A percentile compares a stretch with the other conserved stretches of the same genome.
Evolutionary conservation across 2,888 invertebrate genomes (phyloP).

Genomic region (Seira ritae): DNA sequence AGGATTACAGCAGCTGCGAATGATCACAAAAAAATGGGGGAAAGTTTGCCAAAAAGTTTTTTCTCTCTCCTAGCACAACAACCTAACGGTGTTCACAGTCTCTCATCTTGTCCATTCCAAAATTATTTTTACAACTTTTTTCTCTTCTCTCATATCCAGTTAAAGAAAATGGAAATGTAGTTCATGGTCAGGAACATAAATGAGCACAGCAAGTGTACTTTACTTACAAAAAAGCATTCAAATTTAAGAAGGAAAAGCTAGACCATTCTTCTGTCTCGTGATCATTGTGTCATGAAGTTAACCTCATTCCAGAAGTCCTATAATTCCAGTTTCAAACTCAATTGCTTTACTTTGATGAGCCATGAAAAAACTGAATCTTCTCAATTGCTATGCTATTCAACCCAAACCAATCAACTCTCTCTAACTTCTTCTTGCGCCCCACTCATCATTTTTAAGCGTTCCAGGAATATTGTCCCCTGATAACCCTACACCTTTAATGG

Average conservation of each 20-base stretch:
- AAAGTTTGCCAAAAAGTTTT: neutral
- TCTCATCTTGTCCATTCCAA: neutral
- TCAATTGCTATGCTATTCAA: neutral
- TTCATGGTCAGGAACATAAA: slow-evolving; percentile 36
- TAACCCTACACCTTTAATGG: neutral
- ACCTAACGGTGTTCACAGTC: neutral
- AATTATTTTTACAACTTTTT: slow-evolving; percentile 4
- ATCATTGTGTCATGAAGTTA: neutral
- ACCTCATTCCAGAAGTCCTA: too few species aligned
- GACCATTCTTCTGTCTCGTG: neutral
- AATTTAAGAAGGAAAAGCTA: neutral
- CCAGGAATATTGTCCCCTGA: neutral
- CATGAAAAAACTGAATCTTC: neutral
- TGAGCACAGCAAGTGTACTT: neutral
- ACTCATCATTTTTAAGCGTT: slow-evolving; percentile 14
- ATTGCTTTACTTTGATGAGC: neutral
- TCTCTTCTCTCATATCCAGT: neutral
- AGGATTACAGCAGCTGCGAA: neutral
- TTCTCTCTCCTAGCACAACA: neutral
- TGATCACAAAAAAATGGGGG: neutral
- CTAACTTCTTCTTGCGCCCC: neutral
- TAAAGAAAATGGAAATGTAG: slow-evolving; percentile 15
- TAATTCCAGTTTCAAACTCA: too few species aligned
- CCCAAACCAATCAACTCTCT: neutral
- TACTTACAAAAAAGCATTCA: neutral